Percentiles rank a stretch among this genome's conserved stretches.
Evolutionary conservation across 2,888 invertebrate species (phyloP).

Genomic region (Caenorhabditis sp.): DNA sequence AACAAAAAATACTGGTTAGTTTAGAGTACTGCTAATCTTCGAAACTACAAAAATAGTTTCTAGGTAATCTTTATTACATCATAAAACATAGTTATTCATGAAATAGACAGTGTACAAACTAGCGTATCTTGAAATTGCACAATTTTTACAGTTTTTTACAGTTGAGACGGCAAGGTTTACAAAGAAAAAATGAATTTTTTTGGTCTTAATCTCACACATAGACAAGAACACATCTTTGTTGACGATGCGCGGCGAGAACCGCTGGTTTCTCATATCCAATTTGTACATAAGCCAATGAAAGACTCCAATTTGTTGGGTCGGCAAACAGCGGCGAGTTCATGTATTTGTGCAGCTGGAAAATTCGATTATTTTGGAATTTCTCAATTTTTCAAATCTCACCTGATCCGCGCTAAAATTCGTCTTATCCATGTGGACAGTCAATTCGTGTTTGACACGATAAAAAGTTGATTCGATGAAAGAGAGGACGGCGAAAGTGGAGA

Average conservation of each 20-base stretch:
- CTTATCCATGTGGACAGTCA: slow-evolving; percentile 41
- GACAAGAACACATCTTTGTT: slow-evolving; percentile 36
- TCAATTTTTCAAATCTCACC: no score
- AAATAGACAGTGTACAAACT: neutral
- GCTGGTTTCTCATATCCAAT: slow-evolving; percentile 42
- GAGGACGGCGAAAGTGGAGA: slow-evolving; percentile 44
- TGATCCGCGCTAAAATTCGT: slow-evolving; percentile 29
- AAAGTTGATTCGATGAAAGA: slow-evolving; percentile 44
- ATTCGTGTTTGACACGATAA: slow-evolving; percentile 22
- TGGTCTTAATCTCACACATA: slow-evolving; percentile 13
- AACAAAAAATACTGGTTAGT: no score
- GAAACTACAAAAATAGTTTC: no score
- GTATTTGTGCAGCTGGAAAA: slow-evolving; percentile 38
- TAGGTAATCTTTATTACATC: no score
- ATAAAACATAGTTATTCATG: no score
- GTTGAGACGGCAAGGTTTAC: no score
- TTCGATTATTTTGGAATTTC: neutral
- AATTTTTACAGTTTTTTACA: neutral
- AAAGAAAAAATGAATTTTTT: no score
- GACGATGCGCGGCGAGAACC: slow-evolving; percentile 34
- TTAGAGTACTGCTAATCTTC: no score
- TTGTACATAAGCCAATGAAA: slow-evolving; percentile 22
- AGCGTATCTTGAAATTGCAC: neutral
- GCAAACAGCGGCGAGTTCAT: slow-evolving; percentile 44
- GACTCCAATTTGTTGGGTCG: slow-evolving; percentile 28